These are phyloP conservation scores for Gymnocheta viridis DNA, from an alignment of 2,888 invertebrate genomes.

Conservation along the genomic window DNA sequence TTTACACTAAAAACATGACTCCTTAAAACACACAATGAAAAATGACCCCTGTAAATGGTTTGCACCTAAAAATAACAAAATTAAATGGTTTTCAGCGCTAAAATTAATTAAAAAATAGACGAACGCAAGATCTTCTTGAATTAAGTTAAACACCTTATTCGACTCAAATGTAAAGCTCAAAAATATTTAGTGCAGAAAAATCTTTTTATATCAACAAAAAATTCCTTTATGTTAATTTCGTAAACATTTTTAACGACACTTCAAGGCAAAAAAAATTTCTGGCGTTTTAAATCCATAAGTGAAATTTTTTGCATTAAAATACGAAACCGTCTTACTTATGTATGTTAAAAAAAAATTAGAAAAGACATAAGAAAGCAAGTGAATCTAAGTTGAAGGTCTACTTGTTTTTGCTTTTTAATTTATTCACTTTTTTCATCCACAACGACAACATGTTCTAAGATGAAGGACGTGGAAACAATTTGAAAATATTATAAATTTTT, in stretches of 20 bases:
- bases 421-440: constrained; percentile 2
- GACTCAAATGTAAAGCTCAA: background rate
- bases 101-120: background rate
- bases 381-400: constrained; percentile 47
- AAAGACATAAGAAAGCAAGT: constrained; percentile 27
- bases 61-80: background rate
- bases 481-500: constrained; percentile 24
- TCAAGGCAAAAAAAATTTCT: constrained; percentile 10
- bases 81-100: background rate
- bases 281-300: constrained; percentile 1
- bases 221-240: constrained; percentile 9
- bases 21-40: too few species aligned
- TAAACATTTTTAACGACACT: constrained; percentile 22
- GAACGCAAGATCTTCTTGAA: background rate
- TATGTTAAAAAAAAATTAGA: background rate
- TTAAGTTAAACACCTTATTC: background rate
- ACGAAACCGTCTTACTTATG: background rate
- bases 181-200: background rate
- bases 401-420: constrained; percentile 1
- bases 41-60: background rate
- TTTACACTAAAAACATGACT: too few species aligned
- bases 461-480: constrained; percentile 30
- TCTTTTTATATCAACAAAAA: background rate
- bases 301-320: constrained; percentile 10
- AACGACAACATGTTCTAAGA: constrained; percentile 16